Evolutionary conservation across 2,113 vertebrate genomes (phyloP).

Genomic region (Saccopteryx leptura): DNA sequence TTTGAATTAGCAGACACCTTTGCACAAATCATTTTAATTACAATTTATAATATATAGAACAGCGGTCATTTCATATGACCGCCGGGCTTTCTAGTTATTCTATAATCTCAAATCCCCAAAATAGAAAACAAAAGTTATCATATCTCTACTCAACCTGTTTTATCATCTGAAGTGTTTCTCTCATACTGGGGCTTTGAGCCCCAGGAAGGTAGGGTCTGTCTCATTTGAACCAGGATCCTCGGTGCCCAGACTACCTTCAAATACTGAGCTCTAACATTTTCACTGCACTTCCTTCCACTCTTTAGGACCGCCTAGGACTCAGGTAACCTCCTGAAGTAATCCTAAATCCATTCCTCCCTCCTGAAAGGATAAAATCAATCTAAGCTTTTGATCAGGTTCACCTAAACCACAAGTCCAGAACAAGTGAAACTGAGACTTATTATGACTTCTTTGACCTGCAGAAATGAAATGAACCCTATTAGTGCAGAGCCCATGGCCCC

Average conservation of each 20-base stretch:
- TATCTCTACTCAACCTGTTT: neutral
- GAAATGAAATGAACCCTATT: neutral
- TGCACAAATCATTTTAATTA: too few species aligned
- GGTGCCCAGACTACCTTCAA: neutral
- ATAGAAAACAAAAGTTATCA: neutral
- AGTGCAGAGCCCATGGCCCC: neutral
- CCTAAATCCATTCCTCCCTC: neutral
- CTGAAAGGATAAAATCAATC: neutral
- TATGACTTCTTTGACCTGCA: slow-evolving; percentile 17
- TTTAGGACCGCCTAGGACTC: neutral
- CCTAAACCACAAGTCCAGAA: slow-evolving; percentile 47
- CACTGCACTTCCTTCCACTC: neutral
- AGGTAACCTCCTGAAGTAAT: neutral
- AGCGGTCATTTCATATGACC: too few species aligned
- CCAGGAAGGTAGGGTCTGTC: neutral
- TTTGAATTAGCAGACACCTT: too few species aligned
- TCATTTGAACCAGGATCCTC: neutral
- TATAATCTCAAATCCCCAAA: neutral
- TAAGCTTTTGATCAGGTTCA: slow-evolving; percentile 48
- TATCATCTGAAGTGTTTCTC: neutral
- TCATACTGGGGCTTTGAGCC: neutral
- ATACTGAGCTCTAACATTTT: neutral
- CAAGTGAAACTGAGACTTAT: slow-evolving; percentile 18
- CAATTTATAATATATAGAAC: too few species aligned
- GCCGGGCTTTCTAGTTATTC: neutral